These are phyloP conservation scores for Phymanthus crucifer DNA, from an alignment of 92 coral and sea anemone species.

Conservation along the genomic window DNA sequence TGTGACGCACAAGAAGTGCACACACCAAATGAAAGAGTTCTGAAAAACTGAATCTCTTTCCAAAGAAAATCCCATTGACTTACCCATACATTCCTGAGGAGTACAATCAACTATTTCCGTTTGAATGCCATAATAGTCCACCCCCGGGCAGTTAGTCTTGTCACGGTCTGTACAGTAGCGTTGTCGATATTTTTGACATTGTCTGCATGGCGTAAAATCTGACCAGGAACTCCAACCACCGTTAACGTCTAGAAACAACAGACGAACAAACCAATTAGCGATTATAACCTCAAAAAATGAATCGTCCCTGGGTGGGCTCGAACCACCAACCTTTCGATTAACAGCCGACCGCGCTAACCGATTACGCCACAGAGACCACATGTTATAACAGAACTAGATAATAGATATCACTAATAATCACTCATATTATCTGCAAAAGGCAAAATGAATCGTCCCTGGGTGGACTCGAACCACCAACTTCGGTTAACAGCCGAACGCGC, in stretches of 20 bases:
- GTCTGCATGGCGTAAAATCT: constrained; percentile 64
- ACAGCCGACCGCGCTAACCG: no score
- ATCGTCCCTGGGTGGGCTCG: background rate
- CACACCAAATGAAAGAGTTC: background rate
- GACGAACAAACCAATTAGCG: background rate
- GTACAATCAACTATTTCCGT: constrained; percentile 59
- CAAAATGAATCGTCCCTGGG: no score
- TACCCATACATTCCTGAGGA: constrained; percentile 65
- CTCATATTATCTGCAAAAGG: no score
- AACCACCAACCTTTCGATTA: no score
- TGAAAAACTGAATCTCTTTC: background rate
- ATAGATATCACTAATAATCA: no score
- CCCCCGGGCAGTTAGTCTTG: constrained; percentile 64
- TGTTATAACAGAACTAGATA: no score
- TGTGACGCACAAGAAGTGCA: no score
- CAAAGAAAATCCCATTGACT: background rate
- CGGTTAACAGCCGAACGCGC: constrained; percentile 99
- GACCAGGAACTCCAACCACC: constrained; percentile 84
- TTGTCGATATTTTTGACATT: constrained; percentile 68
- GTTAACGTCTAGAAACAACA: constrained; percentile 27
- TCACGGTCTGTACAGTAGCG: constrained; percentile 74
- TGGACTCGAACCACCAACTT: no score
- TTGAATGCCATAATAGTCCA: constrained; percentile 59
- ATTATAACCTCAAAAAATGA: background rate
- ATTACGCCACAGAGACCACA: no score